Evolutionary conservation across 1,140 invertebrate species (phyloP).

Genomic region (Colletes gigas): DNA sequence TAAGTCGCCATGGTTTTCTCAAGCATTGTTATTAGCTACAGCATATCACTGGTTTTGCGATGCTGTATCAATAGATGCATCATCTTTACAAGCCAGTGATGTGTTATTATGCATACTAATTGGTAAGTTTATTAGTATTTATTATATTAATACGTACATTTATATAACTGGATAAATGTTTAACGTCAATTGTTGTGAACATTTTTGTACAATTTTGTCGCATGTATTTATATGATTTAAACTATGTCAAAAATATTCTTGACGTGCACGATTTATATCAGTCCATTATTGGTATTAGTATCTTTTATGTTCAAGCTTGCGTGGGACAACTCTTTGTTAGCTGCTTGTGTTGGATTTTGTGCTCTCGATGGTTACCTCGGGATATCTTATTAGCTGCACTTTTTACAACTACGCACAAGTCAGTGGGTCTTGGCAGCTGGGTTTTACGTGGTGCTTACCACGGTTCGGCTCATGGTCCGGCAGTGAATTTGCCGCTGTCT

Average conservation of each 20-base stretch:
- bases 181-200: not conserved
- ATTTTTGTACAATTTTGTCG: constrained; percentile 1
- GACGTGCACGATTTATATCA: not conserved
- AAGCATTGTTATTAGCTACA: constrained; percentile 71
- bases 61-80: constrained; percentile 74
- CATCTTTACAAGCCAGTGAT: constrained; percentile 74
- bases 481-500: constrained; percentile 75
- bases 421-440: constrained; percentile 76
- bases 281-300: constrained; percentile 11
- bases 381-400: constrained; percentile 73
- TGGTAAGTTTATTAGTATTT: constrained; percentile 58
- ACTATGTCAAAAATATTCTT: not conserved
- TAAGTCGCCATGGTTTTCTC: constrained; percentile 72
- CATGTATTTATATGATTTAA: not conserved
- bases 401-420: constrained; percentile 78
- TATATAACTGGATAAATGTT: not conserved
- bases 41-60: constrained; percentile 79
- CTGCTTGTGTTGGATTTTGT: constrained; percentile 76
- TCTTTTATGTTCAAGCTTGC: constrained; percentile 66
- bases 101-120: constrained; percentile 76
- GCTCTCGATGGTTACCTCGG: constrained; percentile 72
- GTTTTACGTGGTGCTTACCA: constrained; percentile 75
- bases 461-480: constrained; percentile 70
- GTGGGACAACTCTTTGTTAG: constrained; percentile 74
- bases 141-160: not conserved